Base-by-base conservation (phyloP, 2,113 vertebrate species). In the Gallinago undulata region DNA sequence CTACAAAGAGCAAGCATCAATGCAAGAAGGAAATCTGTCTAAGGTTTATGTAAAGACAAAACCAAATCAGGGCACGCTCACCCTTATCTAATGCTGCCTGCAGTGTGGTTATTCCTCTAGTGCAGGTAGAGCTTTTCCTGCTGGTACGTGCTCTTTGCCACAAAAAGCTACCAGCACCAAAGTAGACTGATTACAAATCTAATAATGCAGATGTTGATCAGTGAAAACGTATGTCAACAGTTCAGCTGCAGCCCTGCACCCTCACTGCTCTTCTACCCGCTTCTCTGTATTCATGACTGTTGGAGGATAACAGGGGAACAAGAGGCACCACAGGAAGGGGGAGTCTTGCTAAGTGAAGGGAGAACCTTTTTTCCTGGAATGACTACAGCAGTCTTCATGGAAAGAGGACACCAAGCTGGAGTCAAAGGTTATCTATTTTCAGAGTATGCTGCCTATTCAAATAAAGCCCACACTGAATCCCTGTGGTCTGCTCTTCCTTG, bases 351-450 rank as follows among this genome's bases (percentile, higher is more conserved):
- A 91, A 90, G 37, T 16, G 31, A 93, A 70, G 23, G n/a, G 31
- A 87, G 28, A 76, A 70, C 27, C 55, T 48, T 73, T 67, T 39
- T 53, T 87, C 75, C 50, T 62, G 37, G 33, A 94, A 39, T 78
- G 72, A 94, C 53, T 87, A 75, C 62, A 92, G 80, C 43, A 68
- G 69, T 67, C 67, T 60, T 80, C 35, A 87, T 7, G 12, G 73
- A 68, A 87, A 79, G 80, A 78, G 62, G 86, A 96, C 92, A 90
- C 90, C 86, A 89, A 84, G 86, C 47, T 87, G 66, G 90, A 92
- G 94, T 89, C 95, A 96, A 93, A 96, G 92, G 94, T 96, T 96
- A 96, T 96, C 95, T 96, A 10, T 90, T 89, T 78, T 69, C 88
- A 93, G 90, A 90, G 43, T n/a, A 84, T 0, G 6, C 59, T 79